phyloP scores from a whole-genome alignment of 2,113 vertebrate genomes.

The Alligator sinensis region DNA sequence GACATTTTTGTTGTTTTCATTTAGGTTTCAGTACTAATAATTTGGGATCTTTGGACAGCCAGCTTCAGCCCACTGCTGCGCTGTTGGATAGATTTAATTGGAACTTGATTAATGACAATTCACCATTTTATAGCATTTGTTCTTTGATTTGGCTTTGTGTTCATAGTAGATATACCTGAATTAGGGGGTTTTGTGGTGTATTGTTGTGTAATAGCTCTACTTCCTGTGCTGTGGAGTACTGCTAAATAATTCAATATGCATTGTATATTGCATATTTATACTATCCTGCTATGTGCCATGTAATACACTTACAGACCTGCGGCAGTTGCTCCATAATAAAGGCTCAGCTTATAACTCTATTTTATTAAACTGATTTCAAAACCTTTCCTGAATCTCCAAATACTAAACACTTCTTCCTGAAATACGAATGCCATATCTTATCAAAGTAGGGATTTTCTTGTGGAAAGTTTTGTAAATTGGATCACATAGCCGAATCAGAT shows the following conservation, averaged over 20 bases:
- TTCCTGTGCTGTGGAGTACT: no score
- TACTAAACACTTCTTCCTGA: neutral
- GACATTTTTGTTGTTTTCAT: neutral
- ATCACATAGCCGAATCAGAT: neutral
- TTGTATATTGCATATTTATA: neutral
- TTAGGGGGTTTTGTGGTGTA: neutral
- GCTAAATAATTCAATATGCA: neutral
- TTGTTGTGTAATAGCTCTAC: no score
- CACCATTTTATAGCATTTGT: neutral
- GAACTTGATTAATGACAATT: neutral
- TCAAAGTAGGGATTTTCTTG: neutral
- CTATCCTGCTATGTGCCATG: neutral
- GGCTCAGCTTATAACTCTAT: accelerated
- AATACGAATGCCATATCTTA: neutral
- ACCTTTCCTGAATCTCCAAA: neutral
- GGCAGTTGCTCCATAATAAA: neutral
- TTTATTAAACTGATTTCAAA: neutral
- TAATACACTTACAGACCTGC: neutral
- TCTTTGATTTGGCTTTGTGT: neutral
- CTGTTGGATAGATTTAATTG: neutral
- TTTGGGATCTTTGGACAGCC: neutral
- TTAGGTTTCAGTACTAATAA: neutral
- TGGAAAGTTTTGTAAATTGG: neutral
- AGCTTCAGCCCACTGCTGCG: neutral
- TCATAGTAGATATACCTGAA: accelerated